These are phyloP conservation scores for Nilaparvata lugens DNA, from an alignment of 1,140 invertebrate species.

Conservation along the genomic window DNA sequence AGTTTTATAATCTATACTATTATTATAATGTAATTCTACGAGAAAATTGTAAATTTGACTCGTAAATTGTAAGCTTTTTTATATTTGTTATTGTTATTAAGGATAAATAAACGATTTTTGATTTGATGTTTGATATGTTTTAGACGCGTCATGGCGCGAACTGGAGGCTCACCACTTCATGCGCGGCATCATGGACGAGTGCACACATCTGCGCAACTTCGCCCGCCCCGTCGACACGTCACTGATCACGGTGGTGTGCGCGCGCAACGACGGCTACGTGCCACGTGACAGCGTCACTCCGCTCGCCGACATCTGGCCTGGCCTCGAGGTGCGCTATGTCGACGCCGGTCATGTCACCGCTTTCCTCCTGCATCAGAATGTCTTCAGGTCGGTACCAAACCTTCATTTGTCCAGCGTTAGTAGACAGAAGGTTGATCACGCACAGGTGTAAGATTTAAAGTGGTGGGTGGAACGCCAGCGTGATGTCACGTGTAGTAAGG, in stretches of 20 bases:
- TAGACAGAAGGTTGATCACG: too few relatives aligned
- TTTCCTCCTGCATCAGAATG: constrained; percentile 75
- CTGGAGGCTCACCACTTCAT: constrained; percentile 83
- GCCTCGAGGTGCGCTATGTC: constrained; percentile 75
- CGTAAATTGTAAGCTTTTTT: too few relatives aligned
- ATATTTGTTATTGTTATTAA: background rate
- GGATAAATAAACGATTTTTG: constrained; percentile 2
- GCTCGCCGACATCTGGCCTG: constrained; percentile 85
- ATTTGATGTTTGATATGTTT: too few relatives aligned
- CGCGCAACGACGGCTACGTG: constrained; percentile 86
- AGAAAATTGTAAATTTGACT: too few relatives aligned
- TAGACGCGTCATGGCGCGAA: constrained; percentile 5
- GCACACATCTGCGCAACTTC: constrained; percentile 92
- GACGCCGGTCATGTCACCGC: constrained; percentile 85
- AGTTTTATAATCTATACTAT: too few relatives aligned
- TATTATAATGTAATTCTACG: too few relatives aligned
- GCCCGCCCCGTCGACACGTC: constrained; percentile 74
- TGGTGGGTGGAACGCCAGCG: too few relatives aligned
- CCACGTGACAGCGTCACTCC: constrained; percentile 71
- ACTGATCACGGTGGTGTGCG: constrained; percentile 76
- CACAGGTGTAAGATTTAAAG: too few relatives aligned
- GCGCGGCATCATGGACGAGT: constrained; percentile 97
- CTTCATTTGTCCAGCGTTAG: constrained; percentile 5
- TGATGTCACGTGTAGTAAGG: background rate
- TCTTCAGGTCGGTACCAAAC: constrained; percentile 60